Conservation (phyloP, 2,113 vertebrate genomes). For the Neoarius graeffei region DNA sequence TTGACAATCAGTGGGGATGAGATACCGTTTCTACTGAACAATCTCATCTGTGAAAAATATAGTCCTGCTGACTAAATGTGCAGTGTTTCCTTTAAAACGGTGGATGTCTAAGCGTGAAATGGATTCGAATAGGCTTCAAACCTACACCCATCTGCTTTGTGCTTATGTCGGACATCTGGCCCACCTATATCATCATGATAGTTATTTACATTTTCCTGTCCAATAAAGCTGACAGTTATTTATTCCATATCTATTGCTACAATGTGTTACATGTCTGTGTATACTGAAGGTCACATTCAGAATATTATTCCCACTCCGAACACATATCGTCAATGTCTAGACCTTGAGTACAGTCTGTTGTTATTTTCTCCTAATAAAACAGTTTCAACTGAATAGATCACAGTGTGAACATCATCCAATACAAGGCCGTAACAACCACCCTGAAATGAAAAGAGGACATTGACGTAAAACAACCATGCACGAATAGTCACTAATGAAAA, state of each 20-base stretch:
- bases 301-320: not conserved
- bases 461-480: slow-evolving; percentile 30
- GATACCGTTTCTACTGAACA: not conserved
- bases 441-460: slow-evolving; percentile 22
- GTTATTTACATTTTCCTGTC: slow-evolving; percentile 17
- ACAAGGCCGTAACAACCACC: not conserved
- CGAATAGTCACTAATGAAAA: slow-evolving; percentile 34
- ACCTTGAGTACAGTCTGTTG: not conserved
- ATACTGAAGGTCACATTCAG: slow-evolving; percentile 16
- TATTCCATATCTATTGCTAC: slow-evolving; percentile 23
- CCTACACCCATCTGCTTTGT: slow-evolving; percentile 16
- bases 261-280: slow-evolving; percentile 1
- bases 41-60: not conserved
- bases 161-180: slow-evolving; percentile 29
- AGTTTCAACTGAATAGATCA: slow-evolving; percentile 12
- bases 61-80: not conserved
- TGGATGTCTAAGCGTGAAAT: not conserved
- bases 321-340: not conserved
- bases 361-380: slow-evolving; percentile 9
- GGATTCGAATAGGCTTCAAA: slow-evolving; percentile 11
- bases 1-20: not conserved
- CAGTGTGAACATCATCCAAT: slow-evolving; percentile 6
- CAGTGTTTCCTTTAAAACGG: slow-evolving; percentile 5
- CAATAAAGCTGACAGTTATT: slow-evolving; percentile 6
- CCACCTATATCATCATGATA: slow-evolving; percentile 21